phyloP scores from a whole-genome alignment of 2,113 vertebrate genomes.

The Rhinoptilus africanus region DNA sequence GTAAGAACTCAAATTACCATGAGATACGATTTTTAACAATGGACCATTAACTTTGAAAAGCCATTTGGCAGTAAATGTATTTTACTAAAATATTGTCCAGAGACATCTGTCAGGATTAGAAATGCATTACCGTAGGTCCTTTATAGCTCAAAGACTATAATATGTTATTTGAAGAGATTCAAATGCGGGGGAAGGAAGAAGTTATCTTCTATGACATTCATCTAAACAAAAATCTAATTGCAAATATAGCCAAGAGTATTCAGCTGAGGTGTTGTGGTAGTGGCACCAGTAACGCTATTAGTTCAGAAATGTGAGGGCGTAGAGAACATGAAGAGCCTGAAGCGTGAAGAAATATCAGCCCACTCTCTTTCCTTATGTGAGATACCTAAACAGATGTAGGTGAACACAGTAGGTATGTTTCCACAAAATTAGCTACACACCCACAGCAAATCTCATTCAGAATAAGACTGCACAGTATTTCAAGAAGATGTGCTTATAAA shows the following conservation, averaged over 20 bases:
- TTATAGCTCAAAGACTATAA: neutral
- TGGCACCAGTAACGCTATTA: neutral
- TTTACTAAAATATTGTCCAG: neutral
- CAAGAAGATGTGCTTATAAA: neutral
- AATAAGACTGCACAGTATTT: neutral
- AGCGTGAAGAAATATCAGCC: neutral
- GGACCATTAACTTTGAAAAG: conserved; percentile 8
- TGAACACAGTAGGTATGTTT: neutral
- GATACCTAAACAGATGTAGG: neutral
- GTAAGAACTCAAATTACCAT: neutral
- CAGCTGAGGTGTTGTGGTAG: neutral
- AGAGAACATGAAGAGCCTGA: neutral
- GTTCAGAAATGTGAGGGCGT: neutral
- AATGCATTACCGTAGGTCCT: neutral
- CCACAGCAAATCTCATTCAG: neutral
- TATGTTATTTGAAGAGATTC: neutral
- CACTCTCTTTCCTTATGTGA: neutral
- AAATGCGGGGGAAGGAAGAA: neutral
- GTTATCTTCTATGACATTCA: neutral
- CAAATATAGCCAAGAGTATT: neutral
- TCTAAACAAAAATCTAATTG: neutral
- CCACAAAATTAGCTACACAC: neutral
- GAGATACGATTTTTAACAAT: neutral
- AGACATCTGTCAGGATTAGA: conserved; percentile 8
- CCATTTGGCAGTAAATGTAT: conserved; percentile 6